Conservation (phyloP, 2,888 invertebrate genomes). For the Lithophane semibrunnea region DNA sequence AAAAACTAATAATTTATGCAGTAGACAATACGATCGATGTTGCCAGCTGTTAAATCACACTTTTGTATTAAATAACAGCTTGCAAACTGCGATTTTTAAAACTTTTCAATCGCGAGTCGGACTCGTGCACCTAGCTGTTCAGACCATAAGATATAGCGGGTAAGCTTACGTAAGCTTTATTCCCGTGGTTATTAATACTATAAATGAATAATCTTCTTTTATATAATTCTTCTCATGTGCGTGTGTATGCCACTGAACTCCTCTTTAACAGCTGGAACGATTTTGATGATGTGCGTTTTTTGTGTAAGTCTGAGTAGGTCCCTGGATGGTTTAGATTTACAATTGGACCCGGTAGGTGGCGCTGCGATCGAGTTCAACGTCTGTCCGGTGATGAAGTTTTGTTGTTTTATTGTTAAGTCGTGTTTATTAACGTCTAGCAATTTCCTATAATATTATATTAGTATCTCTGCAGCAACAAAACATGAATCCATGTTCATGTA, state of each 20-base stretch:
- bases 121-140: neutral
- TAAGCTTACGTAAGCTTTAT: neutral
- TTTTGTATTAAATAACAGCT: neutral
- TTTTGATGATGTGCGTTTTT: no score
- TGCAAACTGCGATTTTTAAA: neutral
- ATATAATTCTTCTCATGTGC: no score
- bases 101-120: neutral
- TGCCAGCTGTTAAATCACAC: constrained; percentile 36
- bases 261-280: no score
- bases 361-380: no score
- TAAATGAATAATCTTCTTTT: no score
- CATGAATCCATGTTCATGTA: no score
- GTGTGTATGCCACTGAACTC: no score
- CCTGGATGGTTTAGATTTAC: no score
- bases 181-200: neutral
- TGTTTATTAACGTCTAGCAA: no score
- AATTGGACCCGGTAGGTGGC: no score
- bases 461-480: neutral
- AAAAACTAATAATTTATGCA: constrained; percentile 11
- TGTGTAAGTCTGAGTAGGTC: no score
- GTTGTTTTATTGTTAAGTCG: neutral
- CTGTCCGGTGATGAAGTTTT: neutral
- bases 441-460: neutral
- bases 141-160: neutral
- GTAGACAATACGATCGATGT: constrained; percentile 22